Percentiles rank a stretch among this genome's conserved stretches.
Conservation (phyloP, 2,797 vertebrate species). For the Muscicapa comitata region DNA sequence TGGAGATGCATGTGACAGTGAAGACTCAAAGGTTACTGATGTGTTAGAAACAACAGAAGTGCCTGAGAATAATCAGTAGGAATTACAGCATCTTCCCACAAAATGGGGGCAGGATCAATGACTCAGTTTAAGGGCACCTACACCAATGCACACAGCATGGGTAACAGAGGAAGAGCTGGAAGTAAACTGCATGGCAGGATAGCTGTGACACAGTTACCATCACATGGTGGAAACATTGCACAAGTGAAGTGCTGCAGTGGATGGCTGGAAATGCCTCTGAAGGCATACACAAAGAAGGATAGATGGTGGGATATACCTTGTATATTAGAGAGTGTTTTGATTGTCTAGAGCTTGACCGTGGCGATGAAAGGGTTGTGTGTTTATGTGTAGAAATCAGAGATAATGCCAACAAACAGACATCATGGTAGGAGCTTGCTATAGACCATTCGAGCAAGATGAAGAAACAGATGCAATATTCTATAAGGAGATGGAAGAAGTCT, state of each 20-base stretch:
- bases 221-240: accelerated
- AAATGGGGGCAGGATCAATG: background rate
- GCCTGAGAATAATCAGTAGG: background rate
- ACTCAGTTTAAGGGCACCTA: background rate
- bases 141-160: background rate
- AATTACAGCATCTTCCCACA: background rate
- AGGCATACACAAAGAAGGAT: background rate
- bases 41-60: background rate
- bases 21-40: background rate
- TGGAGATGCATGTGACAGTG: background rate
- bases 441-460: background rate
- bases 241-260: background rate
- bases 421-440: background rate
- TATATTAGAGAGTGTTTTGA: background rate
- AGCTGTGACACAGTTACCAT: background rate
- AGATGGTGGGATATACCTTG: background rate
- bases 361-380: background rate
- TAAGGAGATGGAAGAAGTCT: background rate
- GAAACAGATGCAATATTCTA: background rate
- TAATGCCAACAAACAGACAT: background rate
- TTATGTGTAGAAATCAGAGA: background rate
- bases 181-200: background rate
- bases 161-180: background rate
- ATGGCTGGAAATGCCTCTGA: background rate
- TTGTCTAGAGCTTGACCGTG: background rate